Conservation (phyloP, 2,113 vertebrate genomes). For the Mionectes macconnelli region DNA sequence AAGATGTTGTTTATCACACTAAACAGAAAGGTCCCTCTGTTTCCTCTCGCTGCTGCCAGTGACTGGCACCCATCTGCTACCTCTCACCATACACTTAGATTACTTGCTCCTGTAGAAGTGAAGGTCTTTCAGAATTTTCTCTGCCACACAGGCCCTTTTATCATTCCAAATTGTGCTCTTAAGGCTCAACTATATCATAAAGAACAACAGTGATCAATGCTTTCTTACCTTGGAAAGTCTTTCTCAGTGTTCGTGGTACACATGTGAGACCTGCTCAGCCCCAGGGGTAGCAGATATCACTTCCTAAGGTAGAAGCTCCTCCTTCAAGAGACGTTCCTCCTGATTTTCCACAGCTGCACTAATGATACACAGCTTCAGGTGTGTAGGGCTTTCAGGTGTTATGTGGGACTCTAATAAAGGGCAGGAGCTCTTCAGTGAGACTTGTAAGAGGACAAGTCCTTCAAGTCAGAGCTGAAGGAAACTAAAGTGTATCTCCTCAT, state of each 20-base stretch:
- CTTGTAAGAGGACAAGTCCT: accelerated
- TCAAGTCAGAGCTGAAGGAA: not conserved
- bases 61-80: not conserved
- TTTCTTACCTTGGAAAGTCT: not conserved
- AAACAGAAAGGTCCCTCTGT: not conserved
- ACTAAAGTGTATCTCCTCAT: not conserved
- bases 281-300: accelerated
- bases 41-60: not conserved
- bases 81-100: not conserved
- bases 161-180: not conserved
- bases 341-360: not conserved
- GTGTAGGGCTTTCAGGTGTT: not conserved
- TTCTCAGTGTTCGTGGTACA: accelerated
- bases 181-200: not conserved
- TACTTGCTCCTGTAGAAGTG: not conserved
- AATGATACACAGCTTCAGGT: not conserved
- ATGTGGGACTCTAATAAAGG: accelerated
- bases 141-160: not conserved
- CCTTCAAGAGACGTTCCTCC: not conserved
- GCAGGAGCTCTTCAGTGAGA: not conserved
- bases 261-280: accelerated
- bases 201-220: not conserved
- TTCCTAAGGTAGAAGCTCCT: accelerated
- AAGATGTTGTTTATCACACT: not conserved
- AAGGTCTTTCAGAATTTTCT: not conserved